These are phyloP conservation scores for Rhombomys opimus DNA, from an alignment of 2,113 vertebrate genomes.

Conservation along the genomic window DNA sequence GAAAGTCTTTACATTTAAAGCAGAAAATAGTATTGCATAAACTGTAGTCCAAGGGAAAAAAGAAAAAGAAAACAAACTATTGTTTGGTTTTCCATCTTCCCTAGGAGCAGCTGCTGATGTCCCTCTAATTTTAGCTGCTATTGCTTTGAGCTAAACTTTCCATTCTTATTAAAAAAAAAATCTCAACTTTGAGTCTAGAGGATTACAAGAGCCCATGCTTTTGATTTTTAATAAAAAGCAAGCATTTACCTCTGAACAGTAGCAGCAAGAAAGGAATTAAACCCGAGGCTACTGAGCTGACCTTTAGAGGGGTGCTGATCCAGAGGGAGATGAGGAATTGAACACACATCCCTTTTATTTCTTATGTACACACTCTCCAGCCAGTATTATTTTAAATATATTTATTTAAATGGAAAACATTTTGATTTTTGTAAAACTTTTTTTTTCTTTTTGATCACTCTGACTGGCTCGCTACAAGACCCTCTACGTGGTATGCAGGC, in stretches of 20 bases:
- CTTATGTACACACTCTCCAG: slow-evolving; percentile 4
- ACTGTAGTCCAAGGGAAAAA: slow-evolving; percentile 66
- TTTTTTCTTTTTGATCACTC: background rate
- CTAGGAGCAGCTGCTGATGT: slow-evolving; percentile 84
- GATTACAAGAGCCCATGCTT: slow-evolving; percentile 86
- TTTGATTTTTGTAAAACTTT: slow-evolving; percentile 30
- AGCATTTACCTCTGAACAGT: slow-evolving; percentile 89
- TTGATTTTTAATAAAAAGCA: slow-evolving; percentile 90
- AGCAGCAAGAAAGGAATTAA: slow-evolving; percentile 87
- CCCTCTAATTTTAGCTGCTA: slow-evolving; percentile 85
- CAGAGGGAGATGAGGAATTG: slow-evolving; percentile 75
- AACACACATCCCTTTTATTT: slow-evolving; percentile 56
- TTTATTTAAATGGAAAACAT: slow-evolving; percentile 59
- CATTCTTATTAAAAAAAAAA: slow-evolving; percentile 87
- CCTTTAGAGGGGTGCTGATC: slow-evolving; percentile 82
- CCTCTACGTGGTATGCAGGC: slow-evolving; percentile 55
- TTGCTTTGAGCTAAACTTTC: slow-evolving; percentile 89
- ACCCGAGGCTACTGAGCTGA: slow-evolving; percentile 85
- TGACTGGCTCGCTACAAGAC: slow-evolving; percentile 37
- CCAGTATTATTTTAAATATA: slow-evolving; percentile 40
- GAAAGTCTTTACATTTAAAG: slow-evolving; percentile 70
- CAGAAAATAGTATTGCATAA: slow-evolving; percentile 39
- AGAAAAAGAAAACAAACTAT: slow-evolving; percentile 54
- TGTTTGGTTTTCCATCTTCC: slow-evolving; percentile 81
- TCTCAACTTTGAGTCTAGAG: slow-evolving; percentile 82